These are phyloP conservation scores for Chydorus sphaericus DNA, from an alignment of 2,888 invertebrate genomes.

Conservation along the genomic window DNA sequence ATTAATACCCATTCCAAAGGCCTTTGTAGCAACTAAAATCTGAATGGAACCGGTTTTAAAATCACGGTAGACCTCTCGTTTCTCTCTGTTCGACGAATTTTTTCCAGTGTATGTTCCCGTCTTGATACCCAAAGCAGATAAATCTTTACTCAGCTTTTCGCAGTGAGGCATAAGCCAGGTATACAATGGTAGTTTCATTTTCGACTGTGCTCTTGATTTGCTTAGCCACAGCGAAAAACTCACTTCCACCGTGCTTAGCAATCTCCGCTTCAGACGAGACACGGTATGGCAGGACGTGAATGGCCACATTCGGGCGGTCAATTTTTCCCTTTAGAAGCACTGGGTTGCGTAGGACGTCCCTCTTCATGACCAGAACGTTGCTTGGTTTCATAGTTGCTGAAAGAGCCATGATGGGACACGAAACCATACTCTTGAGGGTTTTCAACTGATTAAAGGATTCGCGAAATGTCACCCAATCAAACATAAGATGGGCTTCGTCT, in stretches of 20 bases:
- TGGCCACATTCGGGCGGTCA: not conserved
- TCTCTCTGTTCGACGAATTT: not conserved
- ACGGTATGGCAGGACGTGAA: not conserved
- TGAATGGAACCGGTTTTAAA: not conserved
- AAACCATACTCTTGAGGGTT: not conserved
- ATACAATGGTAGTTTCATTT: not conserved
- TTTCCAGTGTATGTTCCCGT: not conserved
- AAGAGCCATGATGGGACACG: slow-evolving; percentile 4
- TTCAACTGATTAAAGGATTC: not conserved
- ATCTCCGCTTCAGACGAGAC: not conserved
- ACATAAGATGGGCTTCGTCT: slow-evolving; percentile 6
- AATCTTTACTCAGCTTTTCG: not conserved
- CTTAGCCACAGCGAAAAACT: not conserved
- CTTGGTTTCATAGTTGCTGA: slow-evolving; percentile 1
- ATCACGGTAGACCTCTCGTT: not conserved
- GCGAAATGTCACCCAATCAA: not conserved
- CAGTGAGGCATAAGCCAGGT: not conserved
- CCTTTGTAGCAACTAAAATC: slow-evolving; percentile 5
- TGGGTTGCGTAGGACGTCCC: not conserved
- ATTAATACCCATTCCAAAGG: slow-evolving; percentile 10
- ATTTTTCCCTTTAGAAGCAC: not conserved
- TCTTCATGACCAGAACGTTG: not conserved
- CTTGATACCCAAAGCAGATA: not conserved
- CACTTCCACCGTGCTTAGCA: not conserved
- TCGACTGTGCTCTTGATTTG: not conserved